Evolutionary conservation across 2,113 vertebrate genomes (phyloP).

Genomic region (Bubo blakistoni): DNA sequence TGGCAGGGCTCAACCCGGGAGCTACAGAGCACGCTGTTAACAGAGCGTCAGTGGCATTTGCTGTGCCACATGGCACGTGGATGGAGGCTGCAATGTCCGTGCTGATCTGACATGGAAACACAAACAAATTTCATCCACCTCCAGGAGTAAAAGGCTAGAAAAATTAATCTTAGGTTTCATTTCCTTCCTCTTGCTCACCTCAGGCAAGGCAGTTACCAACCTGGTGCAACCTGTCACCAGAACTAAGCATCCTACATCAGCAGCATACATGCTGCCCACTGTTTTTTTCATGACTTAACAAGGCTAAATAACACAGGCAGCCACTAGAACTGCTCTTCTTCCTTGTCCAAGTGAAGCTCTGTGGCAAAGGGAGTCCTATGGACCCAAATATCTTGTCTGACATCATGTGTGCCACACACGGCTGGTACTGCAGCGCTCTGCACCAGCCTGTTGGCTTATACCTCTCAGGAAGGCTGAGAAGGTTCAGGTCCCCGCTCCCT

Average conservation of each 20-base stretch:
- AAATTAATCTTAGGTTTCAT: background rate
- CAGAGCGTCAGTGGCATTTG: background rate
- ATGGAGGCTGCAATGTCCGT: background rate
- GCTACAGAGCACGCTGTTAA: background rate
- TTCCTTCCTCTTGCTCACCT: background rate
- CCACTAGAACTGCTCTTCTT: background rate
- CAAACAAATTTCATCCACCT: background rate
- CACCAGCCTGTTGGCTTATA: rapidly evolving
- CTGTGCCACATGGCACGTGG: rapidly evolving
- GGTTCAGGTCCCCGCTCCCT: background rate
- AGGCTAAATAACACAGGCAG: background rate
- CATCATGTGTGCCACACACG: rapidly evolving
- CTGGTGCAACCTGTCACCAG: background rate
- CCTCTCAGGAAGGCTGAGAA: background rate
- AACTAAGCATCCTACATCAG: background rate
- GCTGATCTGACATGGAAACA: background rate
- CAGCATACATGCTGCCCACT: background rate
- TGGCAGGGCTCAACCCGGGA: background rate
- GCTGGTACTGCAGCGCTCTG: background rate
- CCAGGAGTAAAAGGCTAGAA: background rate
- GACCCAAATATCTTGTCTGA: background rate
- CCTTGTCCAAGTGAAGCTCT: background rate
- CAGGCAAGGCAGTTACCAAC: background rate
- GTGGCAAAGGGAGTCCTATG: background rate
- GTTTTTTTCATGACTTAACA: background rate